Percentiles rank a stretch among this genome's conserved stretches.
phyloP scores from a whole-genome alignment of 1,140 invertebrate species.

The Heliconius nattereri region DNA sequence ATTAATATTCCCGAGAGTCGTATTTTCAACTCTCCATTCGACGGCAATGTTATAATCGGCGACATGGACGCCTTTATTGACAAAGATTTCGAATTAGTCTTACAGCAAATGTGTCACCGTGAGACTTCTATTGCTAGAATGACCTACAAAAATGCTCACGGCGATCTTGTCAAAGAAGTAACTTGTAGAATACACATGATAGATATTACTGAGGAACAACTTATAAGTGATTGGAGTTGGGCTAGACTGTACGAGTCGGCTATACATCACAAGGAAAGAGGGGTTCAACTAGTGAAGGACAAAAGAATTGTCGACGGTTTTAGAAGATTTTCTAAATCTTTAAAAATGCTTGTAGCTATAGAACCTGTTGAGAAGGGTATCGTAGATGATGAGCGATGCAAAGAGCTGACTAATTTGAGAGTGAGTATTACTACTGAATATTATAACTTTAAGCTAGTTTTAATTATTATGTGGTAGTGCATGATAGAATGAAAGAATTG shows the following conservation, averaged over 20 bases:
- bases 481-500: not conserved
- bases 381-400: conserved; percentile 71
- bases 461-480: not conserved
- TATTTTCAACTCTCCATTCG: conserved; percentile 59
- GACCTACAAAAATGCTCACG: conserved; percentile 57
- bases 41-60: conserved; percentile 71
- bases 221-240: conserved; percentile 72
- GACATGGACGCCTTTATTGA: conserved; percentile 67
- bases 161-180: conserved; percentile 55
- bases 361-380: conserved; percentile 81
- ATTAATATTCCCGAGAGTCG: conserved; percentile 57
- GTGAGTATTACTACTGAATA: conserved; percentile 40
- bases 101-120: conserved; percentile 70
- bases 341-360: conserved; percentile 85
- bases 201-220: conserved; percentile 69
- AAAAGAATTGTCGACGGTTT: conserved; percentile 66
- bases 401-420: conserved; percentile 68
- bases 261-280: conserved; percentile 65
- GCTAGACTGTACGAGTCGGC: conserved; percentile 61
- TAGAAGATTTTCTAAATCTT: conserved; percentile 82
- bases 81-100: conserved; percentile 64
- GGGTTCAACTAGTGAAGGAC: conserved; percentile 64
- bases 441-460: not conserved
- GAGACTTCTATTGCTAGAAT: conserved; percentile 56
- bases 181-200: conserved; percentile 59